Evolutionary conservation across 2,888 invertebrate species (phyloP), one percentile per base, ranked within the genome.

Genomic region (Euzetes globulus): DNA sequence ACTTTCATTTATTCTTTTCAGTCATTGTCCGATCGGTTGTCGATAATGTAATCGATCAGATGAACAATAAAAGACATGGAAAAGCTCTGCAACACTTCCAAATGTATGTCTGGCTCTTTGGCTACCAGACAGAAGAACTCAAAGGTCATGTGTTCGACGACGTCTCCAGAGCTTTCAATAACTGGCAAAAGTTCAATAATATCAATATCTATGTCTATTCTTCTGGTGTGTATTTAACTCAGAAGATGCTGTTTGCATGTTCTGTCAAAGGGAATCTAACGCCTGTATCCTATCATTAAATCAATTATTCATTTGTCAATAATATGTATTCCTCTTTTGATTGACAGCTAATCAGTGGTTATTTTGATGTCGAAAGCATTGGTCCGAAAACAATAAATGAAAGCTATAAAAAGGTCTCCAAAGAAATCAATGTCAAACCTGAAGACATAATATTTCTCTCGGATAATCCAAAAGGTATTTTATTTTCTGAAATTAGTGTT

Each of bases 391-490:
- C 71, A n/a, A 25, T 22, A 19, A 9, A 15, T 27, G 19, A 47
- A 71, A 71, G 71, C 22, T 71, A 22, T 47, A 45, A 4, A 3
- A 71, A 27, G 17, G 47, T 71, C 22, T 9, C 71, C 2, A 37
- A 45, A 2, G 9, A 47, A 15, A 47, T 47, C 22, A 22, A 71
- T 45, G n/a, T n/a, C 2, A 41, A 45, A 5, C 15, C n/a, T 25
- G 19, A 37, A 50, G 11, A 27, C 15, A 71, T 71, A 17, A 15
- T 45, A 9, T 71, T 71, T 47, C 11, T 71, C 19, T 71, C 71
- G 1, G 71, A 71, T 45, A 71, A 71, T 41, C 29, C 63, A 4
- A 27, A 63, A 29, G 63, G 63, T 63, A 63, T 63, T 63, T n/a
- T n/a, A n/a, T n/a, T n/a, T n/a, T n/a, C n/a, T n/a, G n/a, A n/a